These are phyloP conservation scores for Tenebrio molitor DNA, from an alignment of 1,140 invertebrate species.

Conservation along the genomic window DNA sequence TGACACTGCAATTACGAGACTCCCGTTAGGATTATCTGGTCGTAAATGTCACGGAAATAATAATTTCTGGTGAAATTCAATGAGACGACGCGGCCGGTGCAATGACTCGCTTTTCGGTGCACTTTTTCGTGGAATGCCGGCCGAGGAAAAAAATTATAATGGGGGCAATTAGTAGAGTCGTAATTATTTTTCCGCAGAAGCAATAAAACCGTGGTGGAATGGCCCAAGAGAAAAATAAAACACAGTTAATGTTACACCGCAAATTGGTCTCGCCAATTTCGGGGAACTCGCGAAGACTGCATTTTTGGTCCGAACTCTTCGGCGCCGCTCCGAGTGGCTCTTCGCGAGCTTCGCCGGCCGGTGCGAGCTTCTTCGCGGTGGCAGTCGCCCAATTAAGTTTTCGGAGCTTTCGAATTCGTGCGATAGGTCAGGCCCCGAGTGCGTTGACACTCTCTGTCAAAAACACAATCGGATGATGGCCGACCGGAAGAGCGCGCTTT, in stretches of 20 bases:
- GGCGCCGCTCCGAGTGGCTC: background rate
- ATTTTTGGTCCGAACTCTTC: background rate
- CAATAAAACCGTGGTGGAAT: background rate
- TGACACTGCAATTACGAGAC: background rate
- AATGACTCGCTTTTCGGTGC: background rate
- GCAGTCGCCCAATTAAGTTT: background rate
- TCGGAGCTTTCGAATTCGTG: background rate
- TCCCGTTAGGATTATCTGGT: background rate
- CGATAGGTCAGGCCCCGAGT: slow-evolving; percentile 12
- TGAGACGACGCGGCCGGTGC: background rate
- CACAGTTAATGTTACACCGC: background rate
- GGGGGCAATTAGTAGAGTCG: background rate
- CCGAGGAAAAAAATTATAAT: background rate
- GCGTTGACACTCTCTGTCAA: slow-evolving; percentile 20
- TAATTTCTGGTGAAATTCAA: background rate
- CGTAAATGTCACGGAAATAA: background rate
- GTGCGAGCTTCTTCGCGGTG: background rate
- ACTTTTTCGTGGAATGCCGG: too few species aligned
- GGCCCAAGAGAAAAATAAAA: background rate
- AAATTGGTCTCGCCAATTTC: background rate
- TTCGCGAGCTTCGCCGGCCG: background rate
- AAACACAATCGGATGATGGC: slow-evolving; percentile 20
- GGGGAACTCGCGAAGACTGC: background rate
- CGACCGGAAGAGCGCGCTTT: slow-evolving; percentile 35
- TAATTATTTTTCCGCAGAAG: slow-evolving; percentile 1